A percentile compares a stretch with the other conserved stretches of the same genome.
phyloP scores from a whole-genome alignment of 2,888 invertebrate genomes.

The Anoplius nigerrimus region DNA sequence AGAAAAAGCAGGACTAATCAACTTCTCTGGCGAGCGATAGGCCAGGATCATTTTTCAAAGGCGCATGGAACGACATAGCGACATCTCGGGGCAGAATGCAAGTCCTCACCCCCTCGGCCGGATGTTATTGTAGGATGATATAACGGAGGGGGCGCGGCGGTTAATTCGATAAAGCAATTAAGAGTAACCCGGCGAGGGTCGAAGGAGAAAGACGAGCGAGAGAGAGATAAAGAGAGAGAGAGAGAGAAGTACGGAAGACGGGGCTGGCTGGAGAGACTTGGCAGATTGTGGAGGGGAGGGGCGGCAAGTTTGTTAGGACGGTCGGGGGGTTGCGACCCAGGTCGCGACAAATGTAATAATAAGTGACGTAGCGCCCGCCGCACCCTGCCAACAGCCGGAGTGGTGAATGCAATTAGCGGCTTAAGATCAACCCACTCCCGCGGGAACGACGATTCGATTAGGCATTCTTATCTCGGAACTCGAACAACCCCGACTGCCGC shows the following conservation, averaged over 20 bases:
- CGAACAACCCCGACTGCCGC: neutral
- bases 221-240: neutral
- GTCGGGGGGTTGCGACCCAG: neutral
- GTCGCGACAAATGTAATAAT: constrained; percentile 14
- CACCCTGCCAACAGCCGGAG: constrained; percentile 12
- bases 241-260: neutral
- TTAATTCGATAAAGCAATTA: constrained; percentile 54
- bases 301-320: too few species aligned
- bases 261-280: too few species aligned
- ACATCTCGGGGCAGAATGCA: too few species aligned
- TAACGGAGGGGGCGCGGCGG: constrained; percentile 31
- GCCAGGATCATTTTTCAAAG: too few species aligned
- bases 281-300: too few species aligned
- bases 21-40: too few species aligned
- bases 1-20: too few species aligned
- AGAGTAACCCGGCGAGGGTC: constrained; percentile 36
- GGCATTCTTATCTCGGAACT: neutral
- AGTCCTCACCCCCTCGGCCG: neutral
- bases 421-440: constrained; percentile 46
- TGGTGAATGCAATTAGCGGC: constrained; percentile 42
- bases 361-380: constrained; percentile 13
- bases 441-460: constrained; percentile 17
- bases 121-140: constrained; percentile 23
- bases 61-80: too few species aligned
- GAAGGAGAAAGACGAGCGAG: neutral